These are phyloP conservation scores for Chloroceryle amazona DNA, from an alignment of 2,797 vertebrate species.

Conservation along the genomic window DNA sequence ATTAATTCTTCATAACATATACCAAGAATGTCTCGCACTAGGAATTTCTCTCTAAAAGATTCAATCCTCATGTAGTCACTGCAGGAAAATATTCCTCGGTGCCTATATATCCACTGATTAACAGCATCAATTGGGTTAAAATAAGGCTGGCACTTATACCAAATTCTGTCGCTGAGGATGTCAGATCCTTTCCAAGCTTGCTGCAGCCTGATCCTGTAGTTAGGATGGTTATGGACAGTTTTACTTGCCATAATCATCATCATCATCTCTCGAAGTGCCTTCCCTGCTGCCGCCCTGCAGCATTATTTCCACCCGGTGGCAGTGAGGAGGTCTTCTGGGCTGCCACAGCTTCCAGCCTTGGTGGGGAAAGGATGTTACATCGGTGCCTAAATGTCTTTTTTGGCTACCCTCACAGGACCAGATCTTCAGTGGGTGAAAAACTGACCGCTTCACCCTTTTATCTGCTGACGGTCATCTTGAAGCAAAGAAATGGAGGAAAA, in stretches of 20 bases:
- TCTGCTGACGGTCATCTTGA: neutral
- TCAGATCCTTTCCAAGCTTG: neutral
- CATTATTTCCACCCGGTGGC: accelerated
- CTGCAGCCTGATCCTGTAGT: neutral
- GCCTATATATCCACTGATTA: conserved; percentile 1
- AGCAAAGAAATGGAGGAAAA: neutral
- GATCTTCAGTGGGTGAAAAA: neutral
- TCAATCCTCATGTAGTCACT: neutral
- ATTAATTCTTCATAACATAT: conserved; percentile 42
- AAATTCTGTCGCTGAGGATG: neutral
- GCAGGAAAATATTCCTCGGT: neutral
- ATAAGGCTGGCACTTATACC: neutral
- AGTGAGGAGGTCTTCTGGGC: neutral
- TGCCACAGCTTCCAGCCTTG: neutral
- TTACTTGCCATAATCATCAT: accelerated
- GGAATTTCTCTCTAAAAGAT: neutral
- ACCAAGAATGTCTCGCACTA: conserved; percentile 29
- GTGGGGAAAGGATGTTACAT: neutral
- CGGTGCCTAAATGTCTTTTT: accelerated
- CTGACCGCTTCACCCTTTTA: neutral
- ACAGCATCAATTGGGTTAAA: conserved; percentile 1
- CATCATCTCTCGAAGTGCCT: neutral
- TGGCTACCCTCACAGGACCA: neutral
- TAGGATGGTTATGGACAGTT: neutral
- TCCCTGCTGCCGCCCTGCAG: accelerated